Percentiles rank a stretch among this genome's conserved stretches.
Evolutionary conservation across 2,113 vertebrate species (phyloP).

Genomic region (Aleadryas rufinucha): DNA sequence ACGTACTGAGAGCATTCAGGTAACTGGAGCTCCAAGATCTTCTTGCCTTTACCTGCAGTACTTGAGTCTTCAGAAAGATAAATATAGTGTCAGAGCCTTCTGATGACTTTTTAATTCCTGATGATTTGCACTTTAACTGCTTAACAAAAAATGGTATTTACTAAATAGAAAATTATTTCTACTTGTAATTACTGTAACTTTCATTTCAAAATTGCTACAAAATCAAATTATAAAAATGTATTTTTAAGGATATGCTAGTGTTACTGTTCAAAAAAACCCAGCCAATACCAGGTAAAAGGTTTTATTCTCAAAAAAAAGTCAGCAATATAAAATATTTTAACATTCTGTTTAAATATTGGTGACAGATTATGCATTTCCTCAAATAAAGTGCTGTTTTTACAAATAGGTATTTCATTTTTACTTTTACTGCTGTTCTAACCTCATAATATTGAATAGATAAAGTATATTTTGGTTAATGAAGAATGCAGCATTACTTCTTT

Average conservation of each 20-base stretch:
- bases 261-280: neutral
- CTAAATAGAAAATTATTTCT: neutral
- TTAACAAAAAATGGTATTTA: neutral
- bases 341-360: slow-evolving; percentile 23
- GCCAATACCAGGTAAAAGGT: neutral
- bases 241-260: neutral
- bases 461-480: neutral
- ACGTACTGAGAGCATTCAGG: neutral
- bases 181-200: neutral
- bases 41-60: neutral
- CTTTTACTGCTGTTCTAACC: neutral
- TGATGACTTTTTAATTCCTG: neutral
- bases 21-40: neutral
- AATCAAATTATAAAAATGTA: neutral
- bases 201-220: neutral
- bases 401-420: neutral
- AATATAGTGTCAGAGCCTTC: neutral
- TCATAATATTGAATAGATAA: neutral
- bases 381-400: slow-evolving; percentile 54
- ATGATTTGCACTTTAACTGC: neutral
- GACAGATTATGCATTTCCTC: slow-evolving; percentile 1
- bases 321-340: slow-evolving; percentile 37
- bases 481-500: neutral
- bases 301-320: slow-evolving; percentile 32
- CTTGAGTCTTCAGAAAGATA: neutral